These are phyloP conservation scores for Semicossyphus pulcher DNA, from an alignment of 2,113 vertebrate species.

Conservation along the genomic window DNA sequence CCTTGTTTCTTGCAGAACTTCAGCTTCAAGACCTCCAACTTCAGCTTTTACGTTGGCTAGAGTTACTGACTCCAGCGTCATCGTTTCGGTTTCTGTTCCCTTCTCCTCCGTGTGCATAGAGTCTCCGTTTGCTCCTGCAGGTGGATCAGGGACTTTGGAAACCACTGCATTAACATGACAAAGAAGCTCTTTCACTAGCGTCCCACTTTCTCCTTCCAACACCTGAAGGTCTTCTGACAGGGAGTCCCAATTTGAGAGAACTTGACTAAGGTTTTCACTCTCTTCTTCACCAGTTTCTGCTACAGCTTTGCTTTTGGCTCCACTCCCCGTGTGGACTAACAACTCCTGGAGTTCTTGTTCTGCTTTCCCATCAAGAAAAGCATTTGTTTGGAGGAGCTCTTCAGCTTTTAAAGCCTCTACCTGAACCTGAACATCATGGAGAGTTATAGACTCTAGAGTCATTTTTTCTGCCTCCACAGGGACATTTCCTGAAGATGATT, in stretches of 20 bases:
- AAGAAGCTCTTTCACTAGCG: background rate
- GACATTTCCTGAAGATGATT: background rate
- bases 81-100: background rate
- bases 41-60: background rate
- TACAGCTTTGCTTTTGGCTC: background rate
- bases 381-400: conserved; percentile 1
- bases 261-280: background rate
- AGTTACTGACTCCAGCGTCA: conserved; percentile 26
- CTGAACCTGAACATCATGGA: background rate
- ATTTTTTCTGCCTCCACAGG: background rate
- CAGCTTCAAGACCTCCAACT: background rate
- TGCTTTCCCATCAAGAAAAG: background rate
- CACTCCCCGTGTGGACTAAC: background rate
- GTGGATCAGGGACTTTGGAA: background rate
- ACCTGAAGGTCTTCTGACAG: conserved; percentile 16
- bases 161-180: background rate
- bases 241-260: conserved; percentile 18
- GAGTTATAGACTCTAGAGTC: conserved; percentile 20
- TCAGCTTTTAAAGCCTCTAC: conserved; percentile 8
- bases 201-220: conserved; percentile 2
- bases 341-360: background rate
- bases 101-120: background rate
- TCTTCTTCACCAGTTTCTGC: background rate
- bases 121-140: background rate
- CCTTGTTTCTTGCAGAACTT: conserved; percentile 7